Conservation (phyloP, 2,888 invertebrate species). For the Plagiodera versicolora region DNA sequence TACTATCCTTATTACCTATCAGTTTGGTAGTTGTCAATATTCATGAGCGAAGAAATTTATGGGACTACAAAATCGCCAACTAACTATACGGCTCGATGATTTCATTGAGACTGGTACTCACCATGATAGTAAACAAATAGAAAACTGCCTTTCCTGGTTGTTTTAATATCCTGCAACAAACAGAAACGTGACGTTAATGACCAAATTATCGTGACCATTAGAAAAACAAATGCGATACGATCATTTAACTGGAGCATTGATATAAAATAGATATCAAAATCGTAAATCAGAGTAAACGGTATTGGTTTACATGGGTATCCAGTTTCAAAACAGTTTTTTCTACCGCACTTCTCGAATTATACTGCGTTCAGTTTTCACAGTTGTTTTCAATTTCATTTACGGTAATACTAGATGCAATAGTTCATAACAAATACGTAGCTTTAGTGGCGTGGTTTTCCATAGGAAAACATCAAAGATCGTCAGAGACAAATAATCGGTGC, state of each 20-base stretch:
- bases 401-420: neutral
- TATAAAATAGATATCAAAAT: slow-evolving; percentile 19
- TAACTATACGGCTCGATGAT: neutral
- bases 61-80: neutral
- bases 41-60: neutral
- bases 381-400: slow-evolving; percentile 10
- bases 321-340: slow-evolving; percentile 31
- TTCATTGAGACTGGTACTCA: slow-evolving; percentile 26
- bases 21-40: neutral
- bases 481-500: no score
- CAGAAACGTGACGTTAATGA: slow-evolving; percentile 30
- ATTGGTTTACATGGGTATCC: slow-evolving; percentile 27
- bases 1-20: neutral
- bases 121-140: slow-evolving; percentile 40
- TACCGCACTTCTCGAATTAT: slow-evolving; percentile 28
- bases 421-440: no score
- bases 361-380: slow-evolving; percentile 9
- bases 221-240: slow-evolving; percentile 26
- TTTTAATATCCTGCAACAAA: slow-evolving; percentile 42
- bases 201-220: slow-evolving; percentile 20
- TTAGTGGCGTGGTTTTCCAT: no score
- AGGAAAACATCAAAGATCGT: no score
- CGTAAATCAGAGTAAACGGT: slow-evolving; percentile 19
- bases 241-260: slow-evolving; percentile 21
- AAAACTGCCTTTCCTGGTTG: slow-evolving; percentile 39